These are phyloP conservation scores for Colletes collaris DNA, from an alignment of 2,888 invertebrate genomes.

Conservation along the genomic window DNA sequence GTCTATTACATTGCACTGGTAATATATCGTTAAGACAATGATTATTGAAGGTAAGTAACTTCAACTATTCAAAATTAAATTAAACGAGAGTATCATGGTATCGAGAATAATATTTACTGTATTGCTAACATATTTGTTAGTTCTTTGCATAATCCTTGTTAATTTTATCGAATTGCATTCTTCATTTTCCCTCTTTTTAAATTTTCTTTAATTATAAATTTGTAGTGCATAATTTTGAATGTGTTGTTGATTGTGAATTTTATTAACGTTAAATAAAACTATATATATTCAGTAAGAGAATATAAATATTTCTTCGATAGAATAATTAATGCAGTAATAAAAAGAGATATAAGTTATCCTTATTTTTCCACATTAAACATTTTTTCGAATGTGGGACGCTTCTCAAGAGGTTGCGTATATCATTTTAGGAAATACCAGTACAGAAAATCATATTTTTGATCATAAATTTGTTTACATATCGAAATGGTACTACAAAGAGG, in stretches of 20 bases:
- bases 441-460: too few relatives aligned
- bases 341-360: too few relatives aligned
- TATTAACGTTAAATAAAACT: background rate
- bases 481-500: background rate
- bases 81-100: background rate
- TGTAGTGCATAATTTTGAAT: background rate
- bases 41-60: constrained; percentile 17
- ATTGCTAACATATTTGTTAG: background rate
- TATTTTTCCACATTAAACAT: too few relatives aligned
- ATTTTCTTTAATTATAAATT: background rate
- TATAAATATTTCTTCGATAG: too few relatives aligned
- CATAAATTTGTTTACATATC: too few relatives aligned
- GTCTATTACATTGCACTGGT: constrained; percentile 2
- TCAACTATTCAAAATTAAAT: constrained; percentile 6
- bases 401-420: too few relatives aligned
- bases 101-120: background rate
- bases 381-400: too few relatives aligned
- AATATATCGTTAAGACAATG: constrained; percentile 3
- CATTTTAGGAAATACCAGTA: too few relatives aligned
- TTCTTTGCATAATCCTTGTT: constrained; percentile 29
- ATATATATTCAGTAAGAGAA: too few relatives aligned
- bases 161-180: background rate
- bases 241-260: background rate
- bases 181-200: background rate
- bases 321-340: too few relatives aligned